phyloP scores from a whole-genome alignment of 2,888 invertebrate genomes.

The Salticus scenicus region DNA sequence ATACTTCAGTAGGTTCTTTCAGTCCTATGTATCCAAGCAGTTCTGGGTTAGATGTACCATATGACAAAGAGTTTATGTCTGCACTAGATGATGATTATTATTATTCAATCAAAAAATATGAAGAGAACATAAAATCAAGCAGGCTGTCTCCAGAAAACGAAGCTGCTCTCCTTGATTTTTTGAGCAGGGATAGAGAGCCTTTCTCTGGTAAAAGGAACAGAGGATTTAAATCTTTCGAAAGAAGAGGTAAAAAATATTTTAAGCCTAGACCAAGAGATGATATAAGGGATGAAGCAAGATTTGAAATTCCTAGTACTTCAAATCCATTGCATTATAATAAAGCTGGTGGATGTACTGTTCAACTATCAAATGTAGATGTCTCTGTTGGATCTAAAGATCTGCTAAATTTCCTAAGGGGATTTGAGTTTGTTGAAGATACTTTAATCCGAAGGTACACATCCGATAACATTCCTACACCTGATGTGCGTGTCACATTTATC shows the following conservation, averaged over 20 bases:
- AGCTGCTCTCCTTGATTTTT: neutral
- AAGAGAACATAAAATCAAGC: neutral
- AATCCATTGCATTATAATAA: no score
- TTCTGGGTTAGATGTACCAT: no score
- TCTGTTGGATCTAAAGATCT: conserved; percentile 91
- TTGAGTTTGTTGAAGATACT: conserved; percentile 86
- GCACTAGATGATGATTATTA: no score
- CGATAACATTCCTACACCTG: conserved; percentile 90
- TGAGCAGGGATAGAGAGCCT: neutral
- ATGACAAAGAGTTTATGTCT: no score
- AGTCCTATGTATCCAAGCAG: no score
- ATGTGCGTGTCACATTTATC: conserved; percentile 90
- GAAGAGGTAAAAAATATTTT: neutral
- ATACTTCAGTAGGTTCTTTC: no score
- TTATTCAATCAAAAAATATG: neutral
- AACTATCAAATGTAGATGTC: conserved; percentile 92
- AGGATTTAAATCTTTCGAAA: neutral
- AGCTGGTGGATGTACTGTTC: conserved; percentile 81
- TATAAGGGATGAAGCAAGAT: neutral
- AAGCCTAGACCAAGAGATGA: neutral
- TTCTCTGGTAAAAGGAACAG: neutral
- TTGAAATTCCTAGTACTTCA: neutral
- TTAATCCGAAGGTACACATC: conserved; percentile 87
- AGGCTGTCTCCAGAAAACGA: neutral
- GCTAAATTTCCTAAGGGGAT: conserved; percentile 88